phyloP scores from a whole-genome alignment of 2,888 invertebrate species.

The Phyllotreta striolata region DNA sequence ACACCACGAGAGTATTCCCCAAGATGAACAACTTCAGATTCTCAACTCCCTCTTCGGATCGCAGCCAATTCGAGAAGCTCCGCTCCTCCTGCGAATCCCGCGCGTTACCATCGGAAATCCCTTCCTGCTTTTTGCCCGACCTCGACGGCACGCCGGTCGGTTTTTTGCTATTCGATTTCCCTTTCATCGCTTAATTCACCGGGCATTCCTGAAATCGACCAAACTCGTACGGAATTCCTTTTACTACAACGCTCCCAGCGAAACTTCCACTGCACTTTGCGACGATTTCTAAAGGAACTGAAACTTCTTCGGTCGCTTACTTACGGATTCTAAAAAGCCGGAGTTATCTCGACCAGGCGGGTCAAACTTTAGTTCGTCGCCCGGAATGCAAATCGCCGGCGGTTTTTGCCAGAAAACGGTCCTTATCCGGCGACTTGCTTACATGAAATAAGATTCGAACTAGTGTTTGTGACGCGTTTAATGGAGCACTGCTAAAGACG shows the following conservation, averaged over 20 bases:
- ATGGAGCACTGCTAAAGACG: slow-evolving; percentile 33
- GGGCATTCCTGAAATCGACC: slow-evolving; percentile 7
- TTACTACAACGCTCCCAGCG: too few relatives aligned
- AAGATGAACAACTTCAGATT: slow-evolving; percentile 84
- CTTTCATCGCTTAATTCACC: neutral
- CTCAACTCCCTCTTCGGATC: slow-evolving; percentile 71
- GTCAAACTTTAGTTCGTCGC: slow-evolving; percentile 21
- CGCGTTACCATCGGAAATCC: slow-evolving; percentile 11
- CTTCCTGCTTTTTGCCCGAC: slow-evolving; percentile 3
- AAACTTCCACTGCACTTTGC: too few relatives aligned
- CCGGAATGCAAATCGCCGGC: slow-evolving; percentile 27
- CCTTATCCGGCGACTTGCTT: slow-evolving; percentile 29
- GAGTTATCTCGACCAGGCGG: neutral
- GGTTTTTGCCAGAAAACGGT: slow-evolving; percentile 26
- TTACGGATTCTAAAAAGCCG: slow-evolving; percentile 3
- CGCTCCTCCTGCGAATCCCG: slow-evolving; percentile 53
- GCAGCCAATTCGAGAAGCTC: slow-evolving; percentile 58
- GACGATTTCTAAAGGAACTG: too few relatives aligned
- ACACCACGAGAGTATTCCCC: slow-evolving; percentile 76
- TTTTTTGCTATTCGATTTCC: slow-evolving; percentile 15
- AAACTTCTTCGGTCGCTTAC: slow-evolving; percentile 18
- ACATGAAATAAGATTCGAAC: slow-evolving; percentile 17
- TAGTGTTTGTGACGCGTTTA: slow-evolving; percentile 33
- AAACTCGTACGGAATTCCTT: too few relatives aligned
- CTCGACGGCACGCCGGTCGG: neutral